Percentiles rank a stretch among this genome's conserved stretches.
Conservation (phyloP, 2,113 vertebrate species). For the Gobiocypris rarus region DNA sequence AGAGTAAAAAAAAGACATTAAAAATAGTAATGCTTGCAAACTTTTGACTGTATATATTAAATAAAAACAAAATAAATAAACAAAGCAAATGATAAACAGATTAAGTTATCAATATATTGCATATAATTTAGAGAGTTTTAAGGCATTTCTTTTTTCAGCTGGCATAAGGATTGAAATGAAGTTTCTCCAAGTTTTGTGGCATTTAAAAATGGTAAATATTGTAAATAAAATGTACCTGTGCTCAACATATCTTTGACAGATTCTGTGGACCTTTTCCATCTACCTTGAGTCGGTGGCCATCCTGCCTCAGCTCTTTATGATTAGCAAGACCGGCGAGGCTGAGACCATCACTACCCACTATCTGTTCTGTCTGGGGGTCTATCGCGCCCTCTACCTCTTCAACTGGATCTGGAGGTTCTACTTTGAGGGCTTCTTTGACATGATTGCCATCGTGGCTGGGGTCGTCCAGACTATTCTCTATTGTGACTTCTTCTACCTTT, state of each 20-base stretch:
- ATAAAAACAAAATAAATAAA: no score
- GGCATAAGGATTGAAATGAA: no score
- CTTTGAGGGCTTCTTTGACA: conserved; percentile 98
- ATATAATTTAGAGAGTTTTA: no score
- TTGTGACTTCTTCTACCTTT: conserved; percentile 99
- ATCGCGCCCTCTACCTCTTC: conserved; percentile 94
- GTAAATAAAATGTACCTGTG: no score
- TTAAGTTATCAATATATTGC: no score
- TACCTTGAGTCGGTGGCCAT: conserved; percentile 98
- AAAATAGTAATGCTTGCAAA: no score
- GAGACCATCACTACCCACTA: conserved; percentile 99
- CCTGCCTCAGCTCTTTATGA: conserved; percentile 98
- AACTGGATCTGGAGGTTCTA: conserved; percentile 99
- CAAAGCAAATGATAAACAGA: no score
- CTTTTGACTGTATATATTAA: no score
- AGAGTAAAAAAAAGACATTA: no score
- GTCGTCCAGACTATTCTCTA: conserved; percentile 98
- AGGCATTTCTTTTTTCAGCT: no score
- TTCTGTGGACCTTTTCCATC: conserved; percentile 99
- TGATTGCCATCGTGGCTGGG: conserved; percentile 96
- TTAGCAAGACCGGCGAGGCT: conserved; percentile 97
- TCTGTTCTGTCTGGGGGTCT: conserved; percentile 95
- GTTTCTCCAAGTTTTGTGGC: no score
- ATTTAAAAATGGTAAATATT: no score
- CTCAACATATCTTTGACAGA: conserved; percentile 71